These are phyloP conservation scores for Melipona quadrifasciata DNA, from an alignment of 1,140 invertebrate species.

Conservation along the genomic window DNA sequence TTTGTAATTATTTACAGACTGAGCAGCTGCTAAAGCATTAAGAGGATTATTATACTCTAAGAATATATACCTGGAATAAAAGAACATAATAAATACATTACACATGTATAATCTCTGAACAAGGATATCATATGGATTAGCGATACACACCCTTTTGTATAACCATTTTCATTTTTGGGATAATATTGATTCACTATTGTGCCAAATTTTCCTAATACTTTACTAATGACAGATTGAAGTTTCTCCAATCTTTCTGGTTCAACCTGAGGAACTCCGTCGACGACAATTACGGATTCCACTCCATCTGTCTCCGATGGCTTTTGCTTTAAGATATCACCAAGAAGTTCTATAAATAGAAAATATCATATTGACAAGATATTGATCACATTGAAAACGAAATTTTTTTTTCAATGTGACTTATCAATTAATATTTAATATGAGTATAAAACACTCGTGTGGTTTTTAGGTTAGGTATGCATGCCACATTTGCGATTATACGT, in stretches of 20 bases:
- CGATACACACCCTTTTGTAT: conserved; percentile 90
- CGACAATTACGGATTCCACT: conserved; percentile 96
- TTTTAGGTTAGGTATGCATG: conserved; percentile 67
- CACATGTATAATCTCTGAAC: not conserved
- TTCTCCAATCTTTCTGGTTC: conserved; percentile 96
- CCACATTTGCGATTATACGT: conserved; percentile 71
- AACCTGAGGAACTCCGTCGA: conserved; percentile 97
- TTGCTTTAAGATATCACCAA: conserved; percentile 92
- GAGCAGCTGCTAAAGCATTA: conserved; percentile 93
- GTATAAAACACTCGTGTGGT: not conserved
- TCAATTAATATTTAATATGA: not conserved
- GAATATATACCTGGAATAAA: conserved; percentile 90
- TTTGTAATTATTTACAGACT: conserved; percentile 94
- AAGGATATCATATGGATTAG: not conserved
- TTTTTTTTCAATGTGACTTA: not conserved
- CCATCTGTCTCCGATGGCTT: conserved; percentile 97
- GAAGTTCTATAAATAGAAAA: conserved; percentile 87
- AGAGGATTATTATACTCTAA: conserved; percentile 93
- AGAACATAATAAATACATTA: conserved; percentile 5
- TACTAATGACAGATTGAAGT: conserved; percentile 95
- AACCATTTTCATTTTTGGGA: conserved; percentile 89
- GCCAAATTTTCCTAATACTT: conserved; percentile 96
- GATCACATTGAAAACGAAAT: no score
- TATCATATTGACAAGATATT: not conserved
- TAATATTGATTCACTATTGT: conserved; percentile 95